These are phyloP conservation scores for Cynoglossus semilaevis DNA, from an alignment of 2,113 vertebrate species.

Conservation along the genomic window DNA sequence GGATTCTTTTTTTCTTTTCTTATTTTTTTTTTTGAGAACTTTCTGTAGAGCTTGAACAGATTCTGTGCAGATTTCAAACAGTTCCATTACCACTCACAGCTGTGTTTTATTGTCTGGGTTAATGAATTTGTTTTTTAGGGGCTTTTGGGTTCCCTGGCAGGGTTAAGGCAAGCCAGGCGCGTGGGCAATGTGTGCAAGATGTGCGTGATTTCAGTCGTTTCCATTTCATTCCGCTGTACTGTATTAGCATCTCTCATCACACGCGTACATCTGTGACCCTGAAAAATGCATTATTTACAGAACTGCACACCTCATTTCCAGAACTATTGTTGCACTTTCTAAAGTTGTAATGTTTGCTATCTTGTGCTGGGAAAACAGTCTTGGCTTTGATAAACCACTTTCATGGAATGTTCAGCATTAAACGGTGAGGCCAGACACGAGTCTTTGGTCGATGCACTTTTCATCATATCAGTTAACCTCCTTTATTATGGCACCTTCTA, in stretches of 20 bases:
- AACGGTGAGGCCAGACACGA: too few species aligned
- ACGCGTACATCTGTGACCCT: conserved; percentile 2
- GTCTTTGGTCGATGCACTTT: too few species aligned
- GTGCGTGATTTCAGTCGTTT: conserved; percentile 51
- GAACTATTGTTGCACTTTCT: too few species aligned
- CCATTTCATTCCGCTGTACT: conserved; percentile 23
- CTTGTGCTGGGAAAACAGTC: too few species aligned
- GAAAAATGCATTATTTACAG: conserved; percentile 4
- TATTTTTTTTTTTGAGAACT: conserved; percentile 33
- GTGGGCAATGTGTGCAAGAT: conserved; percentile 49
- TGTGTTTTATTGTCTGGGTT: conserved; percentile 72
- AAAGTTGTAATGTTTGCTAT: too few species aligned
- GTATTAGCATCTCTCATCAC: conserved; percentile 25
- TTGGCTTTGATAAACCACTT: too few species aligned
- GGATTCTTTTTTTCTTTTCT: neutral
- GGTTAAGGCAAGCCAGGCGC: conserved; percentile 49
- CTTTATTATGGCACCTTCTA: too few species aligned
- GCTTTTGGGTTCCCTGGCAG: conserved; percentile 68
- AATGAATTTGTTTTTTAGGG: conserved; percentile 76
- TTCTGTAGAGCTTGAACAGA: conserved; percentile 52
- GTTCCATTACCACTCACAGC: conserved; percentile 62
- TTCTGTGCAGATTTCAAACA: conserved; percentile 62
- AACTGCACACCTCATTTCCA: conserved; percentile 12
- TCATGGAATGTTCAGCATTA: too few species aligned
- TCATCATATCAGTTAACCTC: too few species aligned